phyloP scores from a whole-genome alignment of 2,113 vertebrate species.

The Pitta sordida region DNA sequence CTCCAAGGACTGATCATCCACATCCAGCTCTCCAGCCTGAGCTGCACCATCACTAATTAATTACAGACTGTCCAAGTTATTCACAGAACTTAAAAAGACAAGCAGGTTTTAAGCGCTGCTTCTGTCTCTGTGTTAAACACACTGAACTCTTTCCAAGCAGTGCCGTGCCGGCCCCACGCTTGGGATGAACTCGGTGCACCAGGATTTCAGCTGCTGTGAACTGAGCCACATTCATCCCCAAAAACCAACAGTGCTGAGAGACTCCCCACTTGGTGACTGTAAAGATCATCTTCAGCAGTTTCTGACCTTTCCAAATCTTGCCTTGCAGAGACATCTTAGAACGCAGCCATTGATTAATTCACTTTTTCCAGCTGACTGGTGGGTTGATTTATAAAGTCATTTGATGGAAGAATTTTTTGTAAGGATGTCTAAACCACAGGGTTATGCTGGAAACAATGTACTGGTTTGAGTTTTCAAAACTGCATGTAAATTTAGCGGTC shows the following conservation, averaged over 20 bases:
- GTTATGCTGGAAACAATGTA: background rate
- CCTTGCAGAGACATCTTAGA: background rate
- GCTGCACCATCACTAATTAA: background rate
- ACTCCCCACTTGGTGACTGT: background rate
- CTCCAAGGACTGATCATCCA: background rate
- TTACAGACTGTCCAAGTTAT: background rate
- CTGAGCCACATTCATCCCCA: background rate
- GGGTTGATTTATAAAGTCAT: background rate
- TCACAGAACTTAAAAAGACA: background rate
- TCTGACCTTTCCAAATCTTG: background rate
- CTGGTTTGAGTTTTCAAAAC: background rate
- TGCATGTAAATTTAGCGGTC: background rate
- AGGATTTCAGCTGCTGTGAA: background rate
- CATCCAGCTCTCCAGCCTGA: background rate
- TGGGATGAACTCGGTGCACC: background rate
- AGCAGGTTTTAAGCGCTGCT: background rate
- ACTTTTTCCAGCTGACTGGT: background rate
- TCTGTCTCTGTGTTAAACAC: background rate
- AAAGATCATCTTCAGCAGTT: background rate
- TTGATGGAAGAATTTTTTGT: background rate
- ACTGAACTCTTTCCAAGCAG: background rate
- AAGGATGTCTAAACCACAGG: background rate
- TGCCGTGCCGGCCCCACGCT: background rate
- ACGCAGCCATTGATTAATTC: background rate
- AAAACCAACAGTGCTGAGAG: background rate